These are phyloP conservation scores for Lutraria rhynchaena DNA, from an alignment of 1,140 invertebrate genomes.

Conservation along the genomic window DNA sequence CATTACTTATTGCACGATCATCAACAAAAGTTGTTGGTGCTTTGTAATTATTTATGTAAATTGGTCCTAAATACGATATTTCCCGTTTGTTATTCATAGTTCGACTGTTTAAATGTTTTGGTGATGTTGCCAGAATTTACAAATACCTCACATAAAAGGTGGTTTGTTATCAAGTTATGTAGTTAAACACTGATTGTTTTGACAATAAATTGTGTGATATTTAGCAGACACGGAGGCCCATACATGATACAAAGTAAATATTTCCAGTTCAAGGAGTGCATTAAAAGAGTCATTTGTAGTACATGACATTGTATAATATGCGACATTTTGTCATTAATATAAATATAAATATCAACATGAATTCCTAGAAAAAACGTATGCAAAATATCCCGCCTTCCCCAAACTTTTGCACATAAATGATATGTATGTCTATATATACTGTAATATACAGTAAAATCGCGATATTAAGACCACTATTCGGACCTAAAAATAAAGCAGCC, in stretches of 20 bases:
- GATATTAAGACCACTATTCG: too few relatives aligned
- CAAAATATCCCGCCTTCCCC: background rate
- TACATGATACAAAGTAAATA: background rate
- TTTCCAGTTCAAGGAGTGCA: background rate
- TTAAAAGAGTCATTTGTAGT: background rate
- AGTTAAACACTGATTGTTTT: constrained; percentile 14
- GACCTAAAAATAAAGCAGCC: too few relatives aligned
- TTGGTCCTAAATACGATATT: constrained; percentile 39
- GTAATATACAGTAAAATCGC: too few relatives aligned
- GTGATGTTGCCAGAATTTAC: too few relatives aligned
- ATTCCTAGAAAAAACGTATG: background rate
- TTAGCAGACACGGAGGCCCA: constrained; percentile 18
- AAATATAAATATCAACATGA: background rate
- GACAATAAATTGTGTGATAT: constrained; percentile 36
- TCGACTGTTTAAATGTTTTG: background rate
- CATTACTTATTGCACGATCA: too few relatives aligned
- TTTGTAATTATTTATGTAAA: constrained; percentile 30
- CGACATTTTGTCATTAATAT: background rate
- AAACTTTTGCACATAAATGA: too few relatives aligned
- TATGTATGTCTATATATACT: too few relatives aligned
- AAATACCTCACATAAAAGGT: background rate
- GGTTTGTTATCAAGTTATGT: background rate
- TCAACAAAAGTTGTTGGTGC: too few relatives aligned
- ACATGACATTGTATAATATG: background rate
- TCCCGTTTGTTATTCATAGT: constrained; percentile 5